Conservation (phyloP, 2,113 vertebrate genomes). For the Urocolius indicus region DNA sequence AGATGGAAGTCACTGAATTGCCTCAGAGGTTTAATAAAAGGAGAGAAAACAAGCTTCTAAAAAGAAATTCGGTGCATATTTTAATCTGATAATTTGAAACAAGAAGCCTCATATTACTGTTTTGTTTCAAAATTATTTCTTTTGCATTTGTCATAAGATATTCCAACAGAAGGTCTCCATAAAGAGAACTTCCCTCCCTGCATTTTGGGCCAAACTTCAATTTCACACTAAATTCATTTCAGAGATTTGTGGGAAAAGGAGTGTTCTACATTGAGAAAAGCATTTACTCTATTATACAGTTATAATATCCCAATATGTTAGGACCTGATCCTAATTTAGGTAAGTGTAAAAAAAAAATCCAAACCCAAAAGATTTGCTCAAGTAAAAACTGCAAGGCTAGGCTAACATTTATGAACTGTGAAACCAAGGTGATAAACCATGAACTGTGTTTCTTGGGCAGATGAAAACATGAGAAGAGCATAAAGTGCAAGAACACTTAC, state of each 20-base stretch:
- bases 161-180: not conserved
- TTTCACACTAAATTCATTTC: not conserved
- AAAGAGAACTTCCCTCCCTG: not conserved
- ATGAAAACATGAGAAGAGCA: not conserved
- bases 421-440: constrained; percentile 46
- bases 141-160: not conserved
- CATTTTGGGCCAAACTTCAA: not conserved
- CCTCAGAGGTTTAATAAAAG: constrained; percentile 15
- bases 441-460: not conserved
- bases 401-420: not conserved
- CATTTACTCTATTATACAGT: not conserved
- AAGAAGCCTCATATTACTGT: not conserved
- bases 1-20: constrained; percentile 19
- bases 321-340: not conserved
- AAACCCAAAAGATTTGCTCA: not conserved
- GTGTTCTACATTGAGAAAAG: not conserved
- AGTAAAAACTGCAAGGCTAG: not conserved
- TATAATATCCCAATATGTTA: not conserved
- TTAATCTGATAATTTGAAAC: not conserved
- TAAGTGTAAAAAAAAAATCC: not conserved
- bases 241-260: not conserved
- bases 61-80: not conserved
- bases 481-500: not conserved
- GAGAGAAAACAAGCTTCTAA: not conserved
- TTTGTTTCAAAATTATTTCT: not conserved